Evolutionary conservation across 2,888 invertebrate genomes (phyloP).

Genomic region (Cryptops parisi): DNA sequence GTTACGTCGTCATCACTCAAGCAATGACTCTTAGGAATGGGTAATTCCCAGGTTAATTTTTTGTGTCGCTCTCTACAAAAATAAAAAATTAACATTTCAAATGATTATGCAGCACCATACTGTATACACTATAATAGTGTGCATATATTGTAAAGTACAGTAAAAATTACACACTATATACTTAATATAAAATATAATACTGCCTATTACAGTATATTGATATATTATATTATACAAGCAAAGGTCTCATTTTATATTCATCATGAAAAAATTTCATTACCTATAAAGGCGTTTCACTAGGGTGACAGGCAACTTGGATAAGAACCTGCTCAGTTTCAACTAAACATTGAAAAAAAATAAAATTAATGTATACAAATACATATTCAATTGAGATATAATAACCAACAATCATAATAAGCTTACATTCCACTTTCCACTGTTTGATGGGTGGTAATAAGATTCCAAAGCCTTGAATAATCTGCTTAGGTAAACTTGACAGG

Average conservation of each 20-base stretch:
- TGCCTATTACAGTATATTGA: no score
- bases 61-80: constrained; percentile 47
- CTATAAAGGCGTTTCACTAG: constrained; percentile 45
- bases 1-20: constrained; percentile 67
- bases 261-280: constrained; percentile 24
- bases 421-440: constrained; percentile 60
- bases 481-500: constrained; percentile 53
- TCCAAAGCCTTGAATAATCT: constrained; percentile 68
- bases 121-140: no score
- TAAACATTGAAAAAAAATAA: constrained; percentile 5
- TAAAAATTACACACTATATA: no score
- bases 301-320: constrained; percentile 50
- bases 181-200: no score
- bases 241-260: no score
- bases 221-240: no score
- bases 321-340: constrained; percentile 26
- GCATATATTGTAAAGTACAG: no score
- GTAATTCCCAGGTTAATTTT: constrained; percentile 49
- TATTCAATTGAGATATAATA: constrained; percentile 7
- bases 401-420: constrained; percentile 11
- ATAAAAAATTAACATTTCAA: constrained; percentile 2
- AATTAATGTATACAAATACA: no score
- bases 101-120: no score
- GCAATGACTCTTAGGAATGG: constrained; percentile 49
- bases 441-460: constrained; percentile 80